Evolutionary conservation across 2,797 vertebrate species (phyloP).

Genomic region (Sebastes aleutianus): DNA sequence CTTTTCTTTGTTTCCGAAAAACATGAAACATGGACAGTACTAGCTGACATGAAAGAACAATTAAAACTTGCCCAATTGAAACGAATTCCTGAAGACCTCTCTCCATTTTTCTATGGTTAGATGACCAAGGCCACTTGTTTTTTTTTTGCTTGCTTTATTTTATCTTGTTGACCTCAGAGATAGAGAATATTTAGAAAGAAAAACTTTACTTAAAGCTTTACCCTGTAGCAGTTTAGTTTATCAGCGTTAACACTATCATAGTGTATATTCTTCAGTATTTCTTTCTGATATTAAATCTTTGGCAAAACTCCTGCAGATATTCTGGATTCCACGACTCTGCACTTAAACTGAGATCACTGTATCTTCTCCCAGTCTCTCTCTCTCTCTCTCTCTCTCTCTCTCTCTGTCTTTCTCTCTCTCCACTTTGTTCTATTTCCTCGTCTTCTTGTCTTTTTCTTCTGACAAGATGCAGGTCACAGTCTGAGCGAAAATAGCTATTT

Average conservation of each 20-base stretch:
- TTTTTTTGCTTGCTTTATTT: not conserved
- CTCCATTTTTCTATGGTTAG: too few species aligned
- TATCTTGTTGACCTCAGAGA: not conserved
- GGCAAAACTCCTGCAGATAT: constrained; percentile 44
- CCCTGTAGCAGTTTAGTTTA: not conserved
- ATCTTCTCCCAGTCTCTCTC: too few species aligned
- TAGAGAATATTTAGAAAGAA: too few species aligned
- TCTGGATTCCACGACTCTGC: constrained; percentile 21
- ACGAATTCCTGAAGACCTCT: too few species aligned
- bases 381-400: too few species aligned
- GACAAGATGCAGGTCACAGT: not conserved
- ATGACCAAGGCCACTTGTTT: too few species aligned
- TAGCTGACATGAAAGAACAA: too few species aligned
- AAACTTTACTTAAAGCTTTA: not conserved
- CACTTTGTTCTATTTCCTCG: not conserved
- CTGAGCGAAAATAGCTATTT: not conserved
- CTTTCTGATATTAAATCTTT: constrained; percentile 32
- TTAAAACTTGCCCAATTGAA: too few species aligned
- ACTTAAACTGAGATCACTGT: constrained; percentile 17
- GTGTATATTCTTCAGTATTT: not conserved
- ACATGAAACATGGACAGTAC: too few species aligned
- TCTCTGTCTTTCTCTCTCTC: not conserved
- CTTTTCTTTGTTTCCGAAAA: too few species aligned
- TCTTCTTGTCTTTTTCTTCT: not conserved
- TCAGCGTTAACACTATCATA: not conserved